Conservation (phyloP, 2,113 vertebrate genomes). For the Megaptera novaeangliae region DNA sequence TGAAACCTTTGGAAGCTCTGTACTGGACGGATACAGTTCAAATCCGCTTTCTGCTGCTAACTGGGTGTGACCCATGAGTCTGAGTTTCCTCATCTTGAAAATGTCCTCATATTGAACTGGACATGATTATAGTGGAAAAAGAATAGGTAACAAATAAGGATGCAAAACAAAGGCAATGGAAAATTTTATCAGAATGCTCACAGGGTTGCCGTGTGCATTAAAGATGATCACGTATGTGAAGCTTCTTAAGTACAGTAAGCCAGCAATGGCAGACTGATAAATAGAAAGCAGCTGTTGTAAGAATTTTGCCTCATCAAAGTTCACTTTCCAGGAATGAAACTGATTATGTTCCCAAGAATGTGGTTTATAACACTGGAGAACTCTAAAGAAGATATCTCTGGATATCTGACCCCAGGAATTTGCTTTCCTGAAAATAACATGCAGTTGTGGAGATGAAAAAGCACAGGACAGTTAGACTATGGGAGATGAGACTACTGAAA, state of each 20-base stretch:
- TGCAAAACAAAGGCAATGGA: not conserved
- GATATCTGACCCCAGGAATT: not conserved
- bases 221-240: not conserved
- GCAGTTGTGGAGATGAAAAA: not conserved
- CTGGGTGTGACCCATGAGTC: not conserved
- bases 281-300: not conserved
- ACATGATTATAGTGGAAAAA: not conserved
- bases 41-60: not conserved
- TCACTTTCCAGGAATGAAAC: not conserved
- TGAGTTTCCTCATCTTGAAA: not conserved
- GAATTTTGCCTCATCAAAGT: not conserved
- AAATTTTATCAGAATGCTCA: not conserved
- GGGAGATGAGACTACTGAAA: not conserved
- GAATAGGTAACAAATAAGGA: not conserved
- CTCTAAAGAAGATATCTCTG: not conserved
- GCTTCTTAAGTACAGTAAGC: not conserved
- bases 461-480: not conserved
- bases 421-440: not conserved
- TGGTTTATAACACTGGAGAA: not conserved
- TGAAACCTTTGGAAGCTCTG: not conserved
- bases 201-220: not conserved
- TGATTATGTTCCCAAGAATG: not conserved
- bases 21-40: not conserved
- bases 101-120: not conserved
- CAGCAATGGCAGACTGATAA: not conserved